Evolutionary conservation across 1,140 invertebrate genomes (phyloP), one percentile per base, ranked within the genome.

Genomic region (Goniozus legneri): DNA sequence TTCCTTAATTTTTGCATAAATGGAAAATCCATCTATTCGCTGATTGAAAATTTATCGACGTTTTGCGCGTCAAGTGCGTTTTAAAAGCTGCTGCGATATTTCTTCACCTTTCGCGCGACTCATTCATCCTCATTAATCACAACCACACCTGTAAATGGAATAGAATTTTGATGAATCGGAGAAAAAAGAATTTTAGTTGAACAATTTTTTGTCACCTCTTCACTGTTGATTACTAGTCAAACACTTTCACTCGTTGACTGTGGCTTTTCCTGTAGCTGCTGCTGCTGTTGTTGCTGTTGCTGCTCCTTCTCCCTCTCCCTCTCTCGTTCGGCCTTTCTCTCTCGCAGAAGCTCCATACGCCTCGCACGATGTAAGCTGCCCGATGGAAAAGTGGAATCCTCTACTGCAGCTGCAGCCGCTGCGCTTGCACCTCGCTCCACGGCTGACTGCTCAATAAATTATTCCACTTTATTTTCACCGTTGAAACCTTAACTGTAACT

Each of bases 181-280:
- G n/a, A n/a, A n/a, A n/a, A n/a, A n/a, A n/a, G n/a, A n/a, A n/a
- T n/a, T n/a, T n/a, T n/a, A n/a, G n/a, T n/a, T n/a, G n/a, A n/a
- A n/a, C n/a, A n/a, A n/a, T n/a, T n/a, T 2, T 0, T 10, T 8
- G 20, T 53, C 20, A 73, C 68, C 63, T 73, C 67, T 14, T 69
- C 58, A 44, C 69, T 71, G 58, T 65, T 67, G 52, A 70, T 48
- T 13, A 73, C 62, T 71, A 74, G 69, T 75, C 71, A 78, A 40
- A 78, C 77, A 13, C 67, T 58, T 52, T 79, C 71, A 15, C 54
- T 64, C 35, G 56, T 57, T 2, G 60, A 62, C 61, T 31, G 59
- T 30, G 37, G 19, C 2, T 15, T 16, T 2, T 34, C 37, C 10
- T 34, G 40, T 8, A 18, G 21, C 13, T 37, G 42, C 1, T 51